Conservation (phyloP, 2,888 invertebrate species). For the Willowsia nigromaculata region DNA sequence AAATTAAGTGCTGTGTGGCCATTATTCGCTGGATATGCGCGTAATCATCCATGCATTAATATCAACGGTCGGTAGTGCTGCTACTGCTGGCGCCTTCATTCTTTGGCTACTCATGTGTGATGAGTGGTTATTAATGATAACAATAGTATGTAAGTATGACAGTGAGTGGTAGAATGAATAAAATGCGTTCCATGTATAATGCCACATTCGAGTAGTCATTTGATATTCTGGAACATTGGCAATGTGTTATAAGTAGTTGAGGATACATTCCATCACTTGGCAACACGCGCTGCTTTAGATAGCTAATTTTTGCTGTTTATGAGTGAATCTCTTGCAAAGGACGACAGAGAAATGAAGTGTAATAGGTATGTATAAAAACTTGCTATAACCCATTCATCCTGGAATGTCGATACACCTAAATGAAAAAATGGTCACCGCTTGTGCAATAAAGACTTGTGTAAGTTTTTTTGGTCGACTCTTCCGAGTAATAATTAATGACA, state of each 20-base stretch:
- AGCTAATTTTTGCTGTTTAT: no score
- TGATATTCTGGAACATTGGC: background rate
- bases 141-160: background rate
- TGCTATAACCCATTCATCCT: no score
- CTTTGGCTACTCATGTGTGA: conserved; percentile 10
- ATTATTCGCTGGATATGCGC: background rate
- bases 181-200: background rate
- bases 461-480: background rate
- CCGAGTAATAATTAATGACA: background rate
- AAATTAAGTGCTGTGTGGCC: background rate
- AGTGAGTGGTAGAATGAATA: background rate
- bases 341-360: no score
- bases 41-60: conserved; percentile 13
- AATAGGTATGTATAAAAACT: no score
- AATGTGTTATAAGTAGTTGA: background rate
- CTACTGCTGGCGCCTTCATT: background rate
- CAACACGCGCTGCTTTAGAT: no score
- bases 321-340: no score
- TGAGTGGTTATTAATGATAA: conserved; percentile 20
- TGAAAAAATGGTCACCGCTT: no score
- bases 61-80: no score
- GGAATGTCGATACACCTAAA: no score
- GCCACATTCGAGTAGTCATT: background rate
- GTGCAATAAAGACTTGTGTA: no score
- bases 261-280: no score